phyloP scores from a whole-genome alignment of 2,113 vertebrate species.

The Hippopotamus amphibius region DNA sequence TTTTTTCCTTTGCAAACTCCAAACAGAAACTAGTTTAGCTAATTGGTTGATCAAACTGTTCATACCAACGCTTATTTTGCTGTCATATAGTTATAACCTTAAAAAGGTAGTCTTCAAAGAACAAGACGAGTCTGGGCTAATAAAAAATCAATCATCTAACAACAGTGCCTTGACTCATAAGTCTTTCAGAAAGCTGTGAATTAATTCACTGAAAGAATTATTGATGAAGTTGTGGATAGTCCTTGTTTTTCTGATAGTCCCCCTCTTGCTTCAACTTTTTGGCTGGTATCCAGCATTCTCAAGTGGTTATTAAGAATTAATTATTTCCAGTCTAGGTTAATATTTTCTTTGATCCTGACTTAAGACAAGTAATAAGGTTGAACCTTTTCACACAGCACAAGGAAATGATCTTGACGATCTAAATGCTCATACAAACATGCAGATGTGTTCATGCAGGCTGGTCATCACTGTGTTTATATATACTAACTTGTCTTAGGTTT shows the following conservation, averaged over 20 bases:
- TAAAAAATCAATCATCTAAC: constrained; percentile 42
- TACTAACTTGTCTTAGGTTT: background rate
- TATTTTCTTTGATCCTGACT: background rate
- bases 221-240: background rate
- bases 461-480: background rate
- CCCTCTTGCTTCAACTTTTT: background rate
- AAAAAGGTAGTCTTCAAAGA: constrained; percentile 43
- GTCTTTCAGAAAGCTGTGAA: constrained; percentile 38
- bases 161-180: constrained; percentile 50
- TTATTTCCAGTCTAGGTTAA: background rate
- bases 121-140: constrained; percentile 44
- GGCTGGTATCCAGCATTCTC: background rate
- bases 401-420: too few species aligned
- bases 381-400: background rate
- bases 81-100: constrained; percentile 6
- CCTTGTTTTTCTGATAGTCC: background rate
- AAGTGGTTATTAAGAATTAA: background rate
- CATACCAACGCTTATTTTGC: background rate
- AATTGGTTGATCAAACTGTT: constrained; percentile 23
- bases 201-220: constrained; percentile 28
- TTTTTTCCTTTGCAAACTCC: constrained; percentile 17
- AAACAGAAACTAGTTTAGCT: background rate
- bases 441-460: background rate
- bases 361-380: background rate
- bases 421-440: background rate